Evolutionary conservation across 1,140 invertebrate genomes (phyloP).

Genomic region (Arctopsyche grandis): DNA sequence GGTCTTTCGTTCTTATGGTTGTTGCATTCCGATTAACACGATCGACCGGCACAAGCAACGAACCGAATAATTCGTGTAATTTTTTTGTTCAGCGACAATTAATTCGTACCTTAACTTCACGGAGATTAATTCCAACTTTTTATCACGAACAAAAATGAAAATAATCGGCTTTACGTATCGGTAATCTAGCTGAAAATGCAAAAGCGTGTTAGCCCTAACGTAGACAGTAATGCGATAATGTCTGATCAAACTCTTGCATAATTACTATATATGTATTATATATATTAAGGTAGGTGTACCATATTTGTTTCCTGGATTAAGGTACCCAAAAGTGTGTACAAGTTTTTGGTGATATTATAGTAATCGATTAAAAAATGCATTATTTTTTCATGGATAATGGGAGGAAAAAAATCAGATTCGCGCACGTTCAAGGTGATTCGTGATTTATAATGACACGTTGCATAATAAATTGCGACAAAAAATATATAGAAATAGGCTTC

Average conservation of each 20-base stretch:
- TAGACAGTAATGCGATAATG: too few relatives aligned
- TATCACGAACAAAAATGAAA: background rate
- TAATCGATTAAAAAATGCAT: background rate
- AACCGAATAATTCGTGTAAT: background rate
- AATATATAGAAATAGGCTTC: background rate
- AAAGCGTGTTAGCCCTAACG: background rate
- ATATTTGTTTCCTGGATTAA: constrained; percentile 2
- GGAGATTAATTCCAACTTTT: background rate
- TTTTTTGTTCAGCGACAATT: background rate
- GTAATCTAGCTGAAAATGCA: background rate
- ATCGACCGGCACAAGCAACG: too few relatives aligned
- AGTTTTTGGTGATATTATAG: too few relatives aligned
- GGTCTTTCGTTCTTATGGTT: background rate
- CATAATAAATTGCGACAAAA: constrained; percentile 9
- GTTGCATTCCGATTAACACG: constrained; percentile 11
- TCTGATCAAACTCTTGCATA: background rate
- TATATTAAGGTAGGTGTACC: too few relatives aligned
- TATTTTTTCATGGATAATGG: background rate
- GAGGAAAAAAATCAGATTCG: background rate
- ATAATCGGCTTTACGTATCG: background rate
- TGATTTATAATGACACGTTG: background rate
- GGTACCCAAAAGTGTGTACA: background rate
- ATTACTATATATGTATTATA: background rate
- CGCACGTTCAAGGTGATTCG: constrained; percentile 23
- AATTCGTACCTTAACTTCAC: background rate